A percentile compares a stretch with the other conserved stretches of the same genome.
Conservation (phyloP, 92 coral and sea anemone species). For the Actinostola sp. region DNA sequence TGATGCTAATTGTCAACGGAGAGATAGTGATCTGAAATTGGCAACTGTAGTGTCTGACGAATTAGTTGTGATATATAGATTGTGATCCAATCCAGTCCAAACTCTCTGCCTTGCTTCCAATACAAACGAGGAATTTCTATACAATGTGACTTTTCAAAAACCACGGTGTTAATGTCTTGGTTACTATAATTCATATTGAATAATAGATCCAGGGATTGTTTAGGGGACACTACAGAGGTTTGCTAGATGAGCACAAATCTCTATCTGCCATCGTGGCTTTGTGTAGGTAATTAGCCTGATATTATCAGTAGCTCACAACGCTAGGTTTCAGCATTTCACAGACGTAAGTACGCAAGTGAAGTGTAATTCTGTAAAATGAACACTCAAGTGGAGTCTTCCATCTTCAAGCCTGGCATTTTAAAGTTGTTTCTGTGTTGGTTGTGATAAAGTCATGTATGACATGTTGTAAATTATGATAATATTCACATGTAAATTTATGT, state of each 20-base stretch:
- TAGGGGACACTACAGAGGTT: not conserved
- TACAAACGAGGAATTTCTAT: conserved; percentile 1
- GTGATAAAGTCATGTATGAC: not conserved
- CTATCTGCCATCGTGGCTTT: conserved; percentile 43
- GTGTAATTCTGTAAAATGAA: not conserved
- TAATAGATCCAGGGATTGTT: conserved; percentile 9
- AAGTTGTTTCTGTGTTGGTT: too few species aligned
- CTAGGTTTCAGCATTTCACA: not conserved
- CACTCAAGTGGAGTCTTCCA: too few species aligned
- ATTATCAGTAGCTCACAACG: conserved; percentile 5
- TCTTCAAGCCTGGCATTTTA: not conserved
- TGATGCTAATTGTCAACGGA: not conserved
- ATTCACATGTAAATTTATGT: conserved; percentile 7
- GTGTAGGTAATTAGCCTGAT: conserved; percentile 21
- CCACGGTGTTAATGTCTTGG: conserved; percentile 5
- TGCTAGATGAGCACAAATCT: not conserved
- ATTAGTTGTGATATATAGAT: conserved; percentile 5
- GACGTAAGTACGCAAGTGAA: not conserved
- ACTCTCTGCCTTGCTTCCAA: conserved; percentile 19
- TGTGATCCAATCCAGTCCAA: conserved; percentile 1
- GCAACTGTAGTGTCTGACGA: conserved; percentile 23
- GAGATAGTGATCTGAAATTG: conserved; percentile 26
- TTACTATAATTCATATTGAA: conserved; percentile 6
- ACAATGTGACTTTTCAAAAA: not conserved
- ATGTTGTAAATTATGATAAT: not conserved